A percentile compares a stretch with the other conserved stretches of the same genome.
Evolutionary conservation across 2,113 vertebrate genomes (phyloP).

Genomic region (Balaeniceps rex): DNA sequence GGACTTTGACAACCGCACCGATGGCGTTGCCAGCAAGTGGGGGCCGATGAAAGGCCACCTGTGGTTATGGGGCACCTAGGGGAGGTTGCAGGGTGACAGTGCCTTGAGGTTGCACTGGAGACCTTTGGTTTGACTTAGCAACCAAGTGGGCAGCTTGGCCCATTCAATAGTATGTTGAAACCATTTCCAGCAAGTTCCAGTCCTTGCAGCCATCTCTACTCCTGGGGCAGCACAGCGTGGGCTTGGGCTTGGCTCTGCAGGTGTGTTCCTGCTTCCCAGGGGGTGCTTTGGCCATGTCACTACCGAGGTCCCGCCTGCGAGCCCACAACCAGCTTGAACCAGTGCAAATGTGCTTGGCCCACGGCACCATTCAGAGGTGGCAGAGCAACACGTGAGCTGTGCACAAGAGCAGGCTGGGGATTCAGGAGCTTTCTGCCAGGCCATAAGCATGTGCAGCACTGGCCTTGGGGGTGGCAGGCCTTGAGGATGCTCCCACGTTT

Average conservation of each 20-base stretch:
- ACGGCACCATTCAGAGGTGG: not conserved
- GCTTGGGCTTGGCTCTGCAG: not conserved
- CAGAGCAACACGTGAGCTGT: fast-evolving
- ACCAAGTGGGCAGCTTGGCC: not conserved
- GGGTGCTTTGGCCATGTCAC: not conserved
- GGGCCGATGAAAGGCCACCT: not conserved
- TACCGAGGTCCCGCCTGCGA: not conserved
- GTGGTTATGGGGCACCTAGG: too few species aligned
- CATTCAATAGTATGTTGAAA: not conserved
- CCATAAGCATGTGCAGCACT: not conserved
- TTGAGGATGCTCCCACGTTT: not conserved
- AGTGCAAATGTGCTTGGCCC: not conserved
- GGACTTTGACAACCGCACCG: not conserved
- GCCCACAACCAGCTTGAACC: not conserved
- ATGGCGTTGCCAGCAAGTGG: not conserved
- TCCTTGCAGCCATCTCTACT: not conserved
- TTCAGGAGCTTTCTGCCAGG: not conserved
- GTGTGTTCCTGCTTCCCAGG: not conserved
- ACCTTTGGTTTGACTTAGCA: not conserved
- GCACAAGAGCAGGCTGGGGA: not conserved
- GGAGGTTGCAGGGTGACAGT: not conserved
- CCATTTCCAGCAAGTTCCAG: not conserved
- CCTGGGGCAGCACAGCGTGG: fast-evolving
- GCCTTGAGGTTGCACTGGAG: not conserved
- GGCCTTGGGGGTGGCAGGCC: not conserved